phyloP scores from a whole-genome alignment of 2,888 invertebrate genomes.

The Chrysomela aeneicollis region DNA sequence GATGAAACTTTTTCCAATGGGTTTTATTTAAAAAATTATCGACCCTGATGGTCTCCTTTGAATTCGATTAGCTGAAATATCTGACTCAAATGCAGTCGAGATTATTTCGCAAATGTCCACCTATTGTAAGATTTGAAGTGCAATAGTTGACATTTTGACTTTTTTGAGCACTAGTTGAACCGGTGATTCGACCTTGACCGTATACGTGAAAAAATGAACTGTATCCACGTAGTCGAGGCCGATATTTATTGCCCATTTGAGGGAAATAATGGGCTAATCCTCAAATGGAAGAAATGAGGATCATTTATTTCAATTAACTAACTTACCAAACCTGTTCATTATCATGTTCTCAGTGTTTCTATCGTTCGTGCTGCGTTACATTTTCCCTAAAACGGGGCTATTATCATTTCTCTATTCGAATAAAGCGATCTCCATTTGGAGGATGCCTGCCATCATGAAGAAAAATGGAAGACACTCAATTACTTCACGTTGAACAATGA shows the following conservation, averaged over 20 bases:
- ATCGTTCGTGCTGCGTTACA: constrained; percentile 11
- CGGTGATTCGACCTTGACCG: not conserved
- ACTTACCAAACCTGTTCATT: constrained; percentile 35
- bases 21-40: too few species aligned
- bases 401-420: constrained; percentile 20
- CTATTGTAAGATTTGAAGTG: too few species aligned
- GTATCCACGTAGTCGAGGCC: not conserved
- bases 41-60: too few species aligned
- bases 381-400: constrained; percentile 4
- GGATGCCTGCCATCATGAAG: not conserved
- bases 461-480: too few species aligned
- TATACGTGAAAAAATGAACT: not conserved
- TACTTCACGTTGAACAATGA: too few species aligned
- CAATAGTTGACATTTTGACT: too few species aligned
- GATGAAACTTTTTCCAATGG: too few species aligned
- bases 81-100: too few species aligned
- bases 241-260: constrained; percentile 31
- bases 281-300: constrained; percentile 30
- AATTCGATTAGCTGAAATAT: too few species aligned
- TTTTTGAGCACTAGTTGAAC: too few species aligned
- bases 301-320: constrained; percentile 34
- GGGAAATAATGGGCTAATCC: constrained; percentile 30
- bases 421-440: constrained; percentile 17
- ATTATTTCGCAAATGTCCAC: too few species aligned
- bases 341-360: constrained; percentile 29